Conservation (phyloP, 2,113 vertebrate species). For the Sinocyclocheilus rhinocerous region DNA sequence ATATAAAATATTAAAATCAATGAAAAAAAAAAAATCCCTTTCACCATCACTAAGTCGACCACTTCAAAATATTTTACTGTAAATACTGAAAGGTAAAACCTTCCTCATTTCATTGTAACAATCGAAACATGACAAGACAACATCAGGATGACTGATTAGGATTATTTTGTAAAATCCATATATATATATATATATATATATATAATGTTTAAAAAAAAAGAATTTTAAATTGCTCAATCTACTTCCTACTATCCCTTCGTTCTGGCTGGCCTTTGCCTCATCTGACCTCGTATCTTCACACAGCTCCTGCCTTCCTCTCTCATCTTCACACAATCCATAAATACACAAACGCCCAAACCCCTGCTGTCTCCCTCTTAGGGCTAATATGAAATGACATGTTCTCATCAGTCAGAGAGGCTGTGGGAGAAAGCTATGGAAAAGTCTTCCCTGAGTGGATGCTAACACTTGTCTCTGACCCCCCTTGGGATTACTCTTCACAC, state of each 20-base stretch:
- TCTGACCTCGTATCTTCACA: constrained; percentile 1
- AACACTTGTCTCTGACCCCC: constrained; percentile 28
- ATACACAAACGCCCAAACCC: constrained; percentile 17
- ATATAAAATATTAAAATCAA: too few relatives aligned
- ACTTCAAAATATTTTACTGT: too few relatives aligned
- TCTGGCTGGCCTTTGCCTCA: neutral
- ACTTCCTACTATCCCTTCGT: neutral
- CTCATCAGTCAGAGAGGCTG: constrained; percentile 36
- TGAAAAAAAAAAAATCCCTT: too few relatives aligned
- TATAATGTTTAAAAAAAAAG: too few relatives aligned
- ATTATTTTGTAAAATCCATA: too few relatives aligned
- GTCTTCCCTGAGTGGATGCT: constrained; percentile 6
- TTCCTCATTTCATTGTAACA: too few relatives aligned
- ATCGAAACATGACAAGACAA: too few relatives aligned
- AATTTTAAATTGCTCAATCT: too few relatives aligned
- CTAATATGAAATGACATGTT: constrained; percentile 52
- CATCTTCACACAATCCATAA: constrained; percentile 40
- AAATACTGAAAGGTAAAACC: too few relatives aligned
- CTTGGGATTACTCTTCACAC: constrained; percentile 22
- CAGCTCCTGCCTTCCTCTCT: neutral
- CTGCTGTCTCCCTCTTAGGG: constrained; percentile 31
- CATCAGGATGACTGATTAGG: too few relatives aligned
- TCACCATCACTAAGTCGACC: too few relatives aligned
- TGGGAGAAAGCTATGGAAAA: neutral
- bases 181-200: too few relatives aligned